These are phyloP conservation scores for Sylvilagus bachmani DNA, from an alignment of 2,113 vertebrate genomes.

Conservation along the genomic window DNA sequence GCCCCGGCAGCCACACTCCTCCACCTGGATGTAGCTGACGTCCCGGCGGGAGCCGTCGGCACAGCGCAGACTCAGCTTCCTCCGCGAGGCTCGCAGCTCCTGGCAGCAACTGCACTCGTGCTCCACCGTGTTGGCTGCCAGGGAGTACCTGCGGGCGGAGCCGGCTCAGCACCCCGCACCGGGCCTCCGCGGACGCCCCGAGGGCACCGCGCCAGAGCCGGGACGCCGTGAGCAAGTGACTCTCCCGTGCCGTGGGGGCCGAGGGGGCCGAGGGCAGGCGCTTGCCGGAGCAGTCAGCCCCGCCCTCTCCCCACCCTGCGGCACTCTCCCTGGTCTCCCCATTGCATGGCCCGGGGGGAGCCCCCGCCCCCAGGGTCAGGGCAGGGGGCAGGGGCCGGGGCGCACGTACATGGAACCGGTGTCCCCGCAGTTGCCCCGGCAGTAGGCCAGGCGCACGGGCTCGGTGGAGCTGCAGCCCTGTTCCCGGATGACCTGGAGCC, in stretches of 20 bases:
- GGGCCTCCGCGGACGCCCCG: accelerated
- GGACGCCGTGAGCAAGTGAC: no score
- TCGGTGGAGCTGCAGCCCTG: slow-evolving; percentile 78
- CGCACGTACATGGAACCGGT: slow-evolving; percentile 84
- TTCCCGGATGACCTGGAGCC: slow-evolving; percentile 68
- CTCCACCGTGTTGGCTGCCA: slow-evolving; percentile 48
- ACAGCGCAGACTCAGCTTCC: slow-evolving; percentile 82
- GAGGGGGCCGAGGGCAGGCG: no score
- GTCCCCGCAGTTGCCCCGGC: slow-evolving; percentile 85
- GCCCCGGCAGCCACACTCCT: slow-evolving; percentile 86
- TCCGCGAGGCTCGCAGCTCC: slow-evolving; percentile 81
- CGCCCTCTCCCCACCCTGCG: accelerated
- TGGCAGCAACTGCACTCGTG: slow-evolving; percentile 87
- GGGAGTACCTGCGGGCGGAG: slow-evolving; percentile 85
- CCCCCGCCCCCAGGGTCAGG: background rate
- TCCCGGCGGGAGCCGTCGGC: slow-evolving; percentile 68
- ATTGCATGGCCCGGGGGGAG: accelerated
- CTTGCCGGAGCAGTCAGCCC: background rate
- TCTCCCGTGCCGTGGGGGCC: no score
- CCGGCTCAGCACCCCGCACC: background rate
- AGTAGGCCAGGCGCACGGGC: slow-evolving; percentile 85
- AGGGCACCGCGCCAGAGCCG: no score
- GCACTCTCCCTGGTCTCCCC: accelerated
- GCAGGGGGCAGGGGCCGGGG: background rate
- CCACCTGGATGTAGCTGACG: slow-evolving; percentile 83